Evolutionary conservation across 2,888 invertebrate species (phyloP).

Genomic region (Ashinkailepas kermadecensis): DNA sequence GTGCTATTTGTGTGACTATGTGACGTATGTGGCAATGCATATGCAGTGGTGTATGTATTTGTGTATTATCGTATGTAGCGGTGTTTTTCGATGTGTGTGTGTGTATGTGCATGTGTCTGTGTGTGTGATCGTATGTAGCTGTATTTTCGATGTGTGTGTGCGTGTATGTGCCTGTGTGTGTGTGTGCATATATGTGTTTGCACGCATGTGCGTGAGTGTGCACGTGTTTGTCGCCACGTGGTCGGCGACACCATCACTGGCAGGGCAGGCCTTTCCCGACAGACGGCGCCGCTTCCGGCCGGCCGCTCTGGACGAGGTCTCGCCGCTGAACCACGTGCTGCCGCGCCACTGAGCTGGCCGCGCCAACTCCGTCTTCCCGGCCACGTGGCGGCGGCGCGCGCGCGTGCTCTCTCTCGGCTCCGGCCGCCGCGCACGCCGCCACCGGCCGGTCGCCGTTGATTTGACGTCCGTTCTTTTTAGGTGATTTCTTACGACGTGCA

Average conservation of each 20-base stretch:
- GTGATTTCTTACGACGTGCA: conserved; percentile 15
- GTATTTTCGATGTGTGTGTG: not conserved
- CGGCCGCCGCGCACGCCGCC: too few species aligned
- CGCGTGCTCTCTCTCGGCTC: too few species aligned
- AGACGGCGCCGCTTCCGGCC: conserved; percentile 17
- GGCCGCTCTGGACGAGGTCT: conserved; percentile 12
- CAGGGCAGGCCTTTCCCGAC: not conserved
- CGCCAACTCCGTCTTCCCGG: not conserved
- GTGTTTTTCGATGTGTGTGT: not conserved
- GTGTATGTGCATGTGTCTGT: too few species aligned
- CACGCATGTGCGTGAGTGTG: not conserved
- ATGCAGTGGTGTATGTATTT: too few species aligned
- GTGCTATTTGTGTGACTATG: too few species aligned
- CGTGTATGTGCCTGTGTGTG: not conserved
- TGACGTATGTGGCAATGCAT: too few species aligned
- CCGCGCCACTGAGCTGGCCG: not conserved
- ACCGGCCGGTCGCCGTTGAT: too few species aligned
- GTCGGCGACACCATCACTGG: not conserved
- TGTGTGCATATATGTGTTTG: not conserved
- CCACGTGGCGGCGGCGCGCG: too few species aligned
- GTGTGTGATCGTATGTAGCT: too few species aligned
- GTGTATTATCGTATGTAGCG: too few species aligned
- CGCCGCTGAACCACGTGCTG: conserved; percentile 19
- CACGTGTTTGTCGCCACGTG: not conserved
- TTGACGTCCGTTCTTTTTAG: not conserved